Evolutionary conservation across 2,888 invertebrate genomes (phyloP).

Genomic region (Andrena praecox): DNA sequence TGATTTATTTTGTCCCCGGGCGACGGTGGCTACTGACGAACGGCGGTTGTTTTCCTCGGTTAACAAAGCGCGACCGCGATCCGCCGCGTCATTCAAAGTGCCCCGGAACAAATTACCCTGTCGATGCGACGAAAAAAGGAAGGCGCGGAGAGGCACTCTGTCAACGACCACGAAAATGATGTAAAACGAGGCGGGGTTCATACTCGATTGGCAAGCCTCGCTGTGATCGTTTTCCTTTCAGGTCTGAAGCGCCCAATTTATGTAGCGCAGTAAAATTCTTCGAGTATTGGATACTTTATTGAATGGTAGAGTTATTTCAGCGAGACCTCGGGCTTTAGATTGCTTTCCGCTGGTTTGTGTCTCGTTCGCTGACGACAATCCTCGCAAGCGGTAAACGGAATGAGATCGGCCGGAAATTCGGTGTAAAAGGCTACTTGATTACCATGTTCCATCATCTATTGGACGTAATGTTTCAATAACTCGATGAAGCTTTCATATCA

Average conservation of each 20-base stretch:
- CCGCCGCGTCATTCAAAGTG: constrained; percentile 10
- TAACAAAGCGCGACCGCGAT: constrained; percentile 29
- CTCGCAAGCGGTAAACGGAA: background rate
- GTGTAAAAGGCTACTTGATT: background rate
- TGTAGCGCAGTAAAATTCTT: no score
- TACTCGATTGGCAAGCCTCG: no score
- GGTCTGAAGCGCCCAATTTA: no score
- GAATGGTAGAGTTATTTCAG: no score
- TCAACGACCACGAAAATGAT: no score
- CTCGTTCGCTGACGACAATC: no score
- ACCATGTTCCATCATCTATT: background rate
- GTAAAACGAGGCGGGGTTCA: background rate
- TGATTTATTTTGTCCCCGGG: constrained; percentile 37
- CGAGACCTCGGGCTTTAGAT: no score
- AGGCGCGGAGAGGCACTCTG: no score
- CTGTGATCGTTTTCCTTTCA: no score
- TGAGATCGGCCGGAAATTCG: background rate
- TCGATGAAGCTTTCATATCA: background rate
- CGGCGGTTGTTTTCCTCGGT: constrained; percentile 15
- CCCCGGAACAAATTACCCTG: constrained; percentile 11
- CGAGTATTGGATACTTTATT: no score
- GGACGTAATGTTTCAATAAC: background rate
- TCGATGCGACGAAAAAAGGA: no score
- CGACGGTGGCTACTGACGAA: constrained; percentile 7
- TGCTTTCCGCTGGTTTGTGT: no score